Evolutionary conservation across 2,113 vertebrate genomes (phyloP).

Genomic region (Panurus biarmicus): DNA sequence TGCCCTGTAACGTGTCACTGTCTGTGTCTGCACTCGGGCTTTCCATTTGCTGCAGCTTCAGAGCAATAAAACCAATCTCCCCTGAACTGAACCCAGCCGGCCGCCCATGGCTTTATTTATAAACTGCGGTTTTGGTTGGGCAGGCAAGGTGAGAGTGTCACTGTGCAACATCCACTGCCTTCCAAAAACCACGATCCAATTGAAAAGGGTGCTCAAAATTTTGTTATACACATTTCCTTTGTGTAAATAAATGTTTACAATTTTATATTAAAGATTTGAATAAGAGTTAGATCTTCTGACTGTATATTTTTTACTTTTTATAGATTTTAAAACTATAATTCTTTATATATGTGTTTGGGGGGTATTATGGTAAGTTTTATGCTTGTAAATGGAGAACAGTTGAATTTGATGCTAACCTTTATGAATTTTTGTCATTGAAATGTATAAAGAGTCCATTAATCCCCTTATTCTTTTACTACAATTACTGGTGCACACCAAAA

Average conservation of each 20-base stretch:
- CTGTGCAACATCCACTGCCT: slow-evolving; percentile 65
- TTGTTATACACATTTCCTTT: slow-evolving; percentile 77
- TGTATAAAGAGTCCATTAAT: slow-evolving; percentile 76
- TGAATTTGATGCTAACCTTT: slow-evolving; percentile 74
- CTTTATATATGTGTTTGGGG: slow-evolving; percentile 78
- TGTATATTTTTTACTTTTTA: slow-evolving; percentile 90
- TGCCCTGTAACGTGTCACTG: not conserved
- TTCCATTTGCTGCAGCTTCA: slow-evolving; percentile 67
- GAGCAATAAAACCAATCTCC: slow-evolving; percentile 75
- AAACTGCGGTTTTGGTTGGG: slow-evolving; percentile 57
- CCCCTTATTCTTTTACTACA: slow-evolving; percentile 73
- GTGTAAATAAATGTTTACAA: slow-evolving; percentile 88
- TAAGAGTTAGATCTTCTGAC: slow-evolving; percentile 80
- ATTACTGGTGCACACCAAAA: slow-evolving; percentile 78
- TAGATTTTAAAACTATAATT: slow-evolving; percentile 84
- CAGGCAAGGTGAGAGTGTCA: slow-evolving; percentile 44
- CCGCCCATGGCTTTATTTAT: slow-evolving; percentile 76
- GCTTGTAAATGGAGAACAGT: slow-evolving; percentile 74
- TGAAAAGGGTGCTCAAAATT: slow-evolving; percentile 76
- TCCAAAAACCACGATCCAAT: slow-evolving; percentile 68
- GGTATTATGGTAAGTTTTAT: slow-evolving; percentile 74
- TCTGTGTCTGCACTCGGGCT: slow-evolving; percentile 33
- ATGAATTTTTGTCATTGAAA: slow-evolving; percentile 70
- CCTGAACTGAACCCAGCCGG: slow-evolving; percentile 54
- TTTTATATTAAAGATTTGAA: slow-evolving; percentile 82